Conservation (phyloP, 2,888 invertebrate species). For the Lycophotia porphyrea region DNA sequence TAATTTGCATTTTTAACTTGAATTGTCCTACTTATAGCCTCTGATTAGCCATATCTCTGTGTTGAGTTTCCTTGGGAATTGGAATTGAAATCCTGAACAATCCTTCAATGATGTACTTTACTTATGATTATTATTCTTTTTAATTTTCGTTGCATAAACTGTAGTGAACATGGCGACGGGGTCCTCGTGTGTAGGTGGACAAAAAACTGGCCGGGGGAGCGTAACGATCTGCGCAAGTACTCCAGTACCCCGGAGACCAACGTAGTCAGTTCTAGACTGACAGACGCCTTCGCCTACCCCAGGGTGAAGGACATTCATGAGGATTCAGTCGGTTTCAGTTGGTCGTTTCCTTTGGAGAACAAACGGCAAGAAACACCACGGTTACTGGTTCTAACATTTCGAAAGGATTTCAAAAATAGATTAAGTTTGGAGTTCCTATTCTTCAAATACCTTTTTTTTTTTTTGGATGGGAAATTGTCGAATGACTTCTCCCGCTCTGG, state of each 20-base stretch:
- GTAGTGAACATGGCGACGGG: too few relatives aligned
- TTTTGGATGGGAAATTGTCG: too few relatives aligned
- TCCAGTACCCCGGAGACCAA: too few relatives aligned
- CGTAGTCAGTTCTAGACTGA: too few relatives aligned
- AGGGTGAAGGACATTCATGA: too few relatives aligned
- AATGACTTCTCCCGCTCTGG: too few relatives aligned
- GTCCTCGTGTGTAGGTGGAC: too few relatives aligned
- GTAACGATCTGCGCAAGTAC: too few relatives aligned
- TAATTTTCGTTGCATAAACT: too few relatives aligned
- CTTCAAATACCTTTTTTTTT: background rate
- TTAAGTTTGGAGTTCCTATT: background rate
- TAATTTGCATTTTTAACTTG: conserved; percentile 2
- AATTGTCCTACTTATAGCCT: background rate
- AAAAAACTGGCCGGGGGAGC: too few relatives aligned
- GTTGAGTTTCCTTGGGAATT: background rate
- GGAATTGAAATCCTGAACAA: background rate
- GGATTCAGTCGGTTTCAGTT: background rate
- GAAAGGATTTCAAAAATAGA: background rate
- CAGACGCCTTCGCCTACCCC: too few relatives aligned
- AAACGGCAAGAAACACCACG: background rate
- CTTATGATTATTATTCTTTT: too few relatives aligned
- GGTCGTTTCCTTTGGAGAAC: background rate
- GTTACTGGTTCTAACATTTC: background rate
- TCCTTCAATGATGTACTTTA: background rate
- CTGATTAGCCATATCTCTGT: background rate